Conservation (phyloP, 2,888 invertebrate genomes). For the Diarsia mendica region DNA sequence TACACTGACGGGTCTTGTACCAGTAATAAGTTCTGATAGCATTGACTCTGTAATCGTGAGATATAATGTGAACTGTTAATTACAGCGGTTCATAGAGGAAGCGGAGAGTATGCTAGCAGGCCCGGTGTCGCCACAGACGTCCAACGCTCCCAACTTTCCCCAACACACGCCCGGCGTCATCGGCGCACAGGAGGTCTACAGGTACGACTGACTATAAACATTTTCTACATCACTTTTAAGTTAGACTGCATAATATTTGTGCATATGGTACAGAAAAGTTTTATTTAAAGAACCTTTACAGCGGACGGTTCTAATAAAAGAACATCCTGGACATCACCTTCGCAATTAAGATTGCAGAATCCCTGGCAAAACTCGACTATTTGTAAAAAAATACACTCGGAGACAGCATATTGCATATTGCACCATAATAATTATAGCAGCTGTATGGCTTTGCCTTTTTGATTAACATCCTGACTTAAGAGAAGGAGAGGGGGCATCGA, state of each 20-base stretch:
- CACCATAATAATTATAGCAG: too few relatives aligned
- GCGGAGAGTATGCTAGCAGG: conserved; percentile 95
- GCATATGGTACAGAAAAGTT: neutral
- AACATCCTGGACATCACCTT: neutral
- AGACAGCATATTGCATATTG: too few relatives aligned
- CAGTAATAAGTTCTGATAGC: neutral
- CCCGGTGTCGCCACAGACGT: conserved; percentile 92
- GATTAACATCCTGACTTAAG: too few relatives aligned
- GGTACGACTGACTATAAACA: conserved; percentile 82
- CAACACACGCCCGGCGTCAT: conserved; percentile 98
- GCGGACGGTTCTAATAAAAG: neutral
- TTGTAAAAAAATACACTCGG: too few relatives aligned
- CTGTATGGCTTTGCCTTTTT: neutral
- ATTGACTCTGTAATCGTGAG: neutral
- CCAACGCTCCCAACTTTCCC: conserved; percentile 78
- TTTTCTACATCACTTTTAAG: neutral
- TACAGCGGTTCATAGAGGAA: conserved; percentile 82
- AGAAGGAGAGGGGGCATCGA: neutral
- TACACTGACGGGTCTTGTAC: neutral
- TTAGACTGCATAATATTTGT: neutral
- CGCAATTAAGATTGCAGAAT: neutral
- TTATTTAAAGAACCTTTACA: neutral
- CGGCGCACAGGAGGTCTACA: conserved; percentile 99
- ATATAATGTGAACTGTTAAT: neutral
- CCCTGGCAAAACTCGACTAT: neutral